Percentiles rank a stretch among this genome's conserved stretches.
These are phyloP conservation scores for Gracilinanus agilis DNA, from an alignment of 2,113 vertebrate species.

Conservation along the genomic window DNA sequence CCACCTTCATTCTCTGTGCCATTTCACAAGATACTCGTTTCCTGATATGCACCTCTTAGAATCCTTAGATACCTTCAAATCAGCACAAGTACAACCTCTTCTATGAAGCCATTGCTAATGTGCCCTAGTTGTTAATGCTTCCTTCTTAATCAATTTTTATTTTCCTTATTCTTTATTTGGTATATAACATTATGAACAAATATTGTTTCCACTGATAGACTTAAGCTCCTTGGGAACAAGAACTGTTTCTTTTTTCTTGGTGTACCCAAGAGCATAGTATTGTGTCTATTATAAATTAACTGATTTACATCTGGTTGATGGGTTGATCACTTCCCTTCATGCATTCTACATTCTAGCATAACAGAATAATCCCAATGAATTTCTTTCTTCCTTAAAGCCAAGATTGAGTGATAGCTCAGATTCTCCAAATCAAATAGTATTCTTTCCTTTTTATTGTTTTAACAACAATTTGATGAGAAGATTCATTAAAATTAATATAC, in stretches of 20 bases:
- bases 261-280: neutral
- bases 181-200: neutral
- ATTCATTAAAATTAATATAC: neutral
- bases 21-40: rapidly evolving
- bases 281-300: neutral
- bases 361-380: neutral
- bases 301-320: neutral
- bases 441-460: too few relatives aligned
- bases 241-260: neutral
- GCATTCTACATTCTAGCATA: neutral
- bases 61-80: neutral
- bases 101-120: neutral
- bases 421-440: neutral
- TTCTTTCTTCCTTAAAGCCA: neutral
- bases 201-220: neutral
- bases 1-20: neutral
- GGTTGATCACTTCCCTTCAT: neutral
- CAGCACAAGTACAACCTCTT: neutral
- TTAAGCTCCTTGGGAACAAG: neutral
- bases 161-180: neutral
- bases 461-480: neutral
- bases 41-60: neutral
- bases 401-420: neutral
- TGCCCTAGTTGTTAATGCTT: neutral
- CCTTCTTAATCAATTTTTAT: neutral